These are phyloP conservation scores for Channa maculata DNA, from an alignment of 2,113 vertebrate genomes.

Conservation along the genomic window DNA sequence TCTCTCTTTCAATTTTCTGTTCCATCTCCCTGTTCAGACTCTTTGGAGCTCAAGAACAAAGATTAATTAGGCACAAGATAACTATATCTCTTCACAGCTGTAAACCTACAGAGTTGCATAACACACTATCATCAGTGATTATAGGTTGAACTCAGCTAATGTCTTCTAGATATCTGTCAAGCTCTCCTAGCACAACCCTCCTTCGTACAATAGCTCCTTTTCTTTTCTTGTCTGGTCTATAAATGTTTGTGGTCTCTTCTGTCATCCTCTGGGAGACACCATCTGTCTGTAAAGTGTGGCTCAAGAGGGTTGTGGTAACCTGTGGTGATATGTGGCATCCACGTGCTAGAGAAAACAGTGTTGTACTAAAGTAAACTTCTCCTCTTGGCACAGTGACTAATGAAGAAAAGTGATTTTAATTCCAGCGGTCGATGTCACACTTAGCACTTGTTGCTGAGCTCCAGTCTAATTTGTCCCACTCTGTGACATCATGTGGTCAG, in stretches of 20 bases:
- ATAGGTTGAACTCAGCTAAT: neutral
- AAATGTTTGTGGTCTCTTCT: constrained; percentile 34
- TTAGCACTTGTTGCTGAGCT: constrained; percentile 52
- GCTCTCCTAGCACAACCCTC: neutral
- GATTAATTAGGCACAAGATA: constrained; percentile 16
- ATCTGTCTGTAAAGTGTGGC: constrained; percentile 54
- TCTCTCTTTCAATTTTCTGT: constrained; percentile 5
- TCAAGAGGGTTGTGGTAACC: constrained; percentile 48
- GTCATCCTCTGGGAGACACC: constrained; percentile 34
- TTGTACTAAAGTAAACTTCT: constrained; percentile 59
- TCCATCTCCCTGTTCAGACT: constrained; percentile 3
- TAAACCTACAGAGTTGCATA: constrained; percentile 14
- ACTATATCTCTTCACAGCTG: constrained; percentile 11
- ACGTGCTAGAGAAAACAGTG: constrained; percentile 66
- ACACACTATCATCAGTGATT: neutral
- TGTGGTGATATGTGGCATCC: constrained; percentile 63
- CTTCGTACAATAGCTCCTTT: neutral
- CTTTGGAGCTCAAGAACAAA: constrained; percentile 5
- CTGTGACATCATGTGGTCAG: constrained; percentile 65
- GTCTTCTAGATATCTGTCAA: neutral
- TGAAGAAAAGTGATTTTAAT: constrained; percentile 67
- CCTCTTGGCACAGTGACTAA: constrained; percentile 41
- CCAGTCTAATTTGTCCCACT: constrained; percentile 17
- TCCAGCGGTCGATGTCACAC: constrained; percentile 41
- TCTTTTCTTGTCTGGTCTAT: constrained; percentile 1